Conservation (phyloP, 2,797 vertebrate genomes). For the Xerus rutilus region DNA sequence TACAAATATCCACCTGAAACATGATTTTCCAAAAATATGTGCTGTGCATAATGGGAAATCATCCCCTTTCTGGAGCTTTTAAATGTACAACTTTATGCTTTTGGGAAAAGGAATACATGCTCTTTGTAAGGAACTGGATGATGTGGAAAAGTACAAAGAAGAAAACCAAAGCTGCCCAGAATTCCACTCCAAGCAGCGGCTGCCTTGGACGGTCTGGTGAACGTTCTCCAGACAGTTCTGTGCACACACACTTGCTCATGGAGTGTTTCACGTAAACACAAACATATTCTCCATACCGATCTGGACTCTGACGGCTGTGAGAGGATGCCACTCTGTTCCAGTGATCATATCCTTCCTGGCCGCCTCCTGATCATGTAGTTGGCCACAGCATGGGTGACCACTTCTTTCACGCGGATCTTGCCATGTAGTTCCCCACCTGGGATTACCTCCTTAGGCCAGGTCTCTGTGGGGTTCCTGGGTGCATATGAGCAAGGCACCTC, state of each 20-base stretch:
- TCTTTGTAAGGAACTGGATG: not conserved
- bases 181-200: not conserved
- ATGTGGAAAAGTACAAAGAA: not conserved
- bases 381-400: not conserved
- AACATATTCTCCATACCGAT: not conserved
- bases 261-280: not conserved
- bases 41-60: not conserved
- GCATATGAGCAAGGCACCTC: not conserved
- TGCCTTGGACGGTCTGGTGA: rapidly evolving
- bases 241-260: rapidly evolving
- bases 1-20: not conserved
- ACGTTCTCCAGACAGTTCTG: not conserved
- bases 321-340: not conserved
- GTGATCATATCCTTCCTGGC: not conserved
- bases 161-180: not conserved
- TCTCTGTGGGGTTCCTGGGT: not conserved
- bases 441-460: not conserved
- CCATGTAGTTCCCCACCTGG: not conserved
- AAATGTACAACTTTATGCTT: not conserved
- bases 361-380: too few relatives aligned
- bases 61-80: not conserved
- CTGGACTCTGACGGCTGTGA: not conserved
- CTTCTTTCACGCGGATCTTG: too few relatives aligned
- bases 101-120: not conserved
- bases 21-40: not conserved